A percentile compares a stretch with the other conserved stretches of the same genome.
phyloP scores from a whole-genome alignment of 2,113 vertebrate genomes.

The Hypanus sabinus region DNA sequence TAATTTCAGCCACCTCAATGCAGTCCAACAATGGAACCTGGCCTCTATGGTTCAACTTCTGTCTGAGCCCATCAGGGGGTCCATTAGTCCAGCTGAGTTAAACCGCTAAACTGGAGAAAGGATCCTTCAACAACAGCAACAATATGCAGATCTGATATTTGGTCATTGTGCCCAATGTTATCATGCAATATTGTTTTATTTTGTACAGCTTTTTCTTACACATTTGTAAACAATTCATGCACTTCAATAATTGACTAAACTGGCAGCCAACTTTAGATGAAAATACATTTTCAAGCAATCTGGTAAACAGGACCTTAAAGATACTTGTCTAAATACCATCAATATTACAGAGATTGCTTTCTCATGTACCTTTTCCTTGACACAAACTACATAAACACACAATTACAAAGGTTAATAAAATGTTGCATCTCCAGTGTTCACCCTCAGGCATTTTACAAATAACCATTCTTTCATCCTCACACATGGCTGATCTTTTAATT shows the following conservation, averaged over 20 bases:
- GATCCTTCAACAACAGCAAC: background rate
- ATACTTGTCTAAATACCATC: background rate
- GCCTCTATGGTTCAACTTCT: background rate
- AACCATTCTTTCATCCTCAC: background rate
- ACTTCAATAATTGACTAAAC: background rate
- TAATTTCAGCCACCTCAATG: background rate
- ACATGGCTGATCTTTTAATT: background rate
- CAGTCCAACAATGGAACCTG: background rate
- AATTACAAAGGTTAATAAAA: background rate
- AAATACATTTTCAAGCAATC: background rate
- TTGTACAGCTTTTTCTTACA: background rate
- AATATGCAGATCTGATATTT: background rate
- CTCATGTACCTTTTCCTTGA: background rate
- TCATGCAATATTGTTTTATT: background rate
- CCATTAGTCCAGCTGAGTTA: background rate
- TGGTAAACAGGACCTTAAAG: background rate
- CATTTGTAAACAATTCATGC: background rate
- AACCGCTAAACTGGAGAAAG: background rate
- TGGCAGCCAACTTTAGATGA: background rate
- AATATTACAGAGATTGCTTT: background rate
- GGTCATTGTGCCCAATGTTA: background rate
- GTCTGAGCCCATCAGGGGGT: background rate
- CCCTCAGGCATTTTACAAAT: background rate
- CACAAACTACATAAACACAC: constrained; percentile 4
- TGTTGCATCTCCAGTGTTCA: background rate